These are phyloP conservation scores for Drosophila emarginata DNA, from an alignment of 2,888 invertebrate species.

Conservation along the genomic window DNA sequence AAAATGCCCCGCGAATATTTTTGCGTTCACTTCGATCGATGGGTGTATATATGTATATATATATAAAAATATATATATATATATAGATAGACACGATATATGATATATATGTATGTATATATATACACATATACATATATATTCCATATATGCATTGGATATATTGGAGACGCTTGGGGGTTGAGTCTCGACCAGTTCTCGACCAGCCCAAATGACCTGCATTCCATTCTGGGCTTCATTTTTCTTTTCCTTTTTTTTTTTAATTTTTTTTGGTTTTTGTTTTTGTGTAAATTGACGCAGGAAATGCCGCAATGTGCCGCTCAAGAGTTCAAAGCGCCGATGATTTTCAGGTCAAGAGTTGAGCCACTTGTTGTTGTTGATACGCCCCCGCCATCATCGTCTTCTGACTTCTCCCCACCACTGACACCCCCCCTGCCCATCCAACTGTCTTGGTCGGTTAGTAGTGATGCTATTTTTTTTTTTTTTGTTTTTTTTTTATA, in stretches of 20 bases:
- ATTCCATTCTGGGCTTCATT: conserved; percentile 23
- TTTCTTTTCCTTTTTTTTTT: background rate
- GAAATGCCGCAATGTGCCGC: conserved; percentile 59
- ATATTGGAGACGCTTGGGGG: conserved; percentile 11
- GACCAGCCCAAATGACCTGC: conserved; percentile 35
- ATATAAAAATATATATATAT: conserved; percentile 1
- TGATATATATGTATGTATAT: background rate
- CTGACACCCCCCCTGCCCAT: background rate
- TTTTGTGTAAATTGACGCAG: conserved; percentile 72
- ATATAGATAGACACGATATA: background rate
- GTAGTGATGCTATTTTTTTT: conserved; percentile 33
- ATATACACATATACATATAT: background rate
- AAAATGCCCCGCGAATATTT: conserved; percentile 7
- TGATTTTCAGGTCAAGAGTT: conserved; percentile 71
- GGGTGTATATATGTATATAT: conserved; percentile 25
- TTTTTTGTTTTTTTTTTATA: too few relatives aligned
- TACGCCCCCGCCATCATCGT: conserved; percentile 21
- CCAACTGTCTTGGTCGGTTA: background rate
- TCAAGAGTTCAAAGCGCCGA: conserved; percentile 59
- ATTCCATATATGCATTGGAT: conserved; percentile 23
- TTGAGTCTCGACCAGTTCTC: conserved; percentile 8
- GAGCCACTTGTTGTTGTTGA: conserved; percentile 57
- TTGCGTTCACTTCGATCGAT: conserved; percentile 14
- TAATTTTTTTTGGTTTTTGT: background rate
- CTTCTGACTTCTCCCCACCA: background rate